phyloP scores from a whole-genome alignment of 2,888 invertebrate genomes.

The Elegia similella region DNA sequence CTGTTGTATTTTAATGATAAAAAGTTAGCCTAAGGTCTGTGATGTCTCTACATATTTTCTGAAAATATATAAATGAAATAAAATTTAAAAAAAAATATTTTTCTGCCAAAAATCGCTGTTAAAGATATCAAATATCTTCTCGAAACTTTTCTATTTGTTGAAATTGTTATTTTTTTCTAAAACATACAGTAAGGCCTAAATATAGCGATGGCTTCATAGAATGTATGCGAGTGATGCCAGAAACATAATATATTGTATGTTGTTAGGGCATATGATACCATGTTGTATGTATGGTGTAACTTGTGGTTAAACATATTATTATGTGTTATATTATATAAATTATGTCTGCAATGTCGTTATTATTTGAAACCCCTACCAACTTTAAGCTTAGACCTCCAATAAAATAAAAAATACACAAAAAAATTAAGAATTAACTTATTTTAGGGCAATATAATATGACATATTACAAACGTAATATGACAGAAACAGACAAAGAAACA shows the following conservation, averaged over 20 bases:
- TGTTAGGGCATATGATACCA: slow-evolving; percentile 46
- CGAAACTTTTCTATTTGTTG: slow-evolving; percentile 35
- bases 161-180: slow-evolving; percentile 24
- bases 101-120: slow-evolving; percentile 60
- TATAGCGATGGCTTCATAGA: slow-evolving; percentile 26
- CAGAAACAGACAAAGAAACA: too few relatives aligned
- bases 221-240: slow-evolving; percentile 27
- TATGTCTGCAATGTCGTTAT: slow-evolving; percentile 65
- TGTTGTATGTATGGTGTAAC: slow-evolving; percentile 53
- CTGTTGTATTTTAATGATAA: slow-evolving; percentile 34
- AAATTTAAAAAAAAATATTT: slow-evolving; percentile 44
- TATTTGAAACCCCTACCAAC: slow-evolving; percentile 19
- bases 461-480: too few relatives aligned
- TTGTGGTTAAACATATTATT: slow-evolving; percentile 56
- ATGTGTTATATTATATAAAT: slow-evolving; percentile 75
- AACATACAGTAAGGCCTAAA: slow-evolving; percentile 52
- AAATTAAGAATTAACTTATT: too few relatives aligned
- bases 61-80: slow-evolving; percentile 43
- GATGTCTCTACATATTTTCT: slow-evolving; percentile 65
- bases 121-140: slow-evolving; percentile 72
- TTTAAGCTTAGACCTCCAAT: too few relatives aligned
- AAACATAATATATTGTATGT: slow-evolving; percentile 28
- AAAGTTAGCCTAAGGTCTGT: slow-evolving; percentile 55
- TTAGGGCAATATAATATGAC: too few relatives aligned
- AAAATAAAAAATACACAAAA: too few relatives aligned